Evolutionary conservation across 2,888 invertebrate genomes (phyloP), one percentile per base, ranked within the genome.

Genomic region (Pseudolycoriella hygida): DNA sequence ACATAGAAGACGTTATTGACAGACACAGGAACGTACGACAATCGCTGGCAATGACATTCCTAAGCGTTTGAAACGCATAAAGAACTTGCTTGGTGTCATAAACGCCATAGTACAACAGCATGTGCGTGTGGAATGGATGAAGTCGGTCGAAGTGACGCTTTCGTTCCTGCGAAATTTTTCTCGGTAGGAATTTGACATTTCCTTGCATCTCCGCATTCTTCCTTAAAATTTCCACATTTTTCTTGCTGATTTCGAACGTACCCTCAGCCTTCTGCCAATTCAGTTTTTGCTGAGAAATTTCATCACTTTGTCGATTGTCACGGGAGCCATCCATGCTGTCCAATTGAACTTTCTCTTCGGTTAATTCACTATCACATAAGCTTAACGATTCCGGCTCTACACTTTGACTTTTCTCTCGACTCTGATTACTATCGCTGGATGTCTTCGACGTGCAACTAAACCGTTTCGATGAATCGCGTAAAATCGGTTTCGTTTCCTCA

Each of bases 91-190:
- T 72, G 0, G 80, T 77, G 59, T 88, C 87, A 55, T 82, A 85
- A 15, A 81, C 76, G 50, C 80, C 80, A 53, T 77, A 76, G 57
- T 89, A 89, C 2, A 90, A 67, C 38, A 89, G 70, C 66, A 90
- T 73, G 57, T 89, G 88, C 17, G 84, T 81, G 59, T 89, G 88
- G 47, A 85, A 74, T 19, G 80, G 79, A 59, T 83, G 81, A 32
- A 84, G 69, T 42, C 62, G 57, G 2, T 57, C 51, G 43, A 51
- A 52, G 40, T 52, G 50, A 6, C 50, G 47, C 40, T 54, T 59
- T 48, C 45, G 51, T 32, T 54, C 50, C 14, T 53, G 52, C 2
- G 51, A 51, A 25, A 53, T 49, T 46, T 51, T 50, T 18, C 53
- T 50, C 41, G 53, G 52, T 42, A 44, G 20, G 50, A 55, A 42